Conservation (phyloP, 53 echinoderm and acorn worm genomes). For the Astropecten irregularis region DNA sequence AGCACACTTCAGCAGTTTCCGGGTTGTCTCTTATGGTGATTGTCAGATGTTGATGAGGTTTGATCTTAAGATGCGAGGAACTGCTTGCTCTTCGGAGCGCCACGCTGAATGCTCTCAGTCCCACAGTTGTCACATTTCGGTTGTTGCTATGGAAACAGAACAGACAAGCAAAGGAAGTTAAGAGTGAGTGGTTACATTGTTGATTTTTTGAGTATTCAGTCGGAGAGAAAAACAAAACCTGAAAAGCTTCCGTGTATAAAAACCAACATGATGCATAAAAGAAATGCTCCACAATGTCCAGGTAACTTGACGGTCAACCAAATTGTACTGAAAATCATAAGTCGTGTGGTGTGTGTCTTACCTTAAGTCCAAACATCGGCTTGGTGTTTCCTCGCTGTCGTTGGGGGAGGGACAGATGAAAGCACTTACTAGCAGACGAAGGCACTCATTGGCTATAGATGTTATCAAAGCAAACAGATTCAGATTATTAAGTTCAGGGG, state of each 20-base stretch:
- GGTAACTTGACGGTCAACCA: no score
- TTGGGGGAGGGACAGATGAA: not conserved
- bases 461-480: no score
- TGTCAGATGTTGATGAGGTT: slow-evolving; percentile 14
- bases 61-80: not conserved
- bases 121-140: not conserved
- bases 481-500: no score
- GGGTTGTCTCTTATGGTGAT: not conserved
- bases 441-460: not conserved
- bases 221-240: no score
- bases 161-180: no score
- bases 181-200: no score
- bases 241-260: no score
- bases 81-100: slow-evolving; percentile 2
- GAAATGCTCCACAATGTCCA: no score
- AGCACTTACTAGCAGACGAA: not conserved
- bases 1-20: not conserved
- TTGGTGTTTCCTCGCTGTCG: not conserved
- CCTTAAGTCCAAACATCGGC: slow-evolving; percentile 36
- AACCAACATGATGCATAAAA: no score
- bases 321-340: no score
- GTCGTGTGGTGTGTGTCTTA: no score
- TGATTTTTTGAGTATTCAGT: no score
- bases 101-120: not conserved
- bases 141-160: not conserved